Evolutionary conservation across 1,140 invertebrate species (phyloP), one percentile per base, ranked within the genome.

Genomic region (Drosophila ananassae): DNA sequence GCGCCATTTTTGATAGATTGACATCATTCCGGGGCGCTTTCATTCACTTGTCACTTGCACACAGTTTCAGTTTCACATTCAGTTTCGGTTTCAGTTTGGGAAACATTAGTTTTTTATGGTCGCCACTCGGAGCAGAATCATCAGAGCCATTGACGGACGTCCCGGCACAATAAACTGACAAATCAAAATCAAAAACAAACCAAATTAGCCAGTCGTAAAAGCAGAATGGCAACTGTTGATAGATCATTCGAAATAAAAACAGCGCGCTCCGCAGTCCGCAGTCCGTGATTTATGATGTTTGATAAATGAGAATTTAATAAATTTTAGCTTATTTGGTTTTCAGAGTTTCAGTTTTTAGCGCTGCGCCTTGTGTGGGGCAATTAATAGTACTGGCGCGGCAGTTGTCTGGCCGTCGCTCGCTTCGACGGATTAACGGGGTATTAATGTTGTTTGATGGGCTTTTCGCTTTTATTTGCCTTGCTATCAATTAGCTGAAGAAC

Each of bases 301-400:
- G 83, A 89, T 87, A 87, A 87, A 87, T 87, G 83, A 83, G 83
- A 79, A 87, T 87, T 87, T 87, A 87, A 87, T 87, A 89, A 87
- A 89, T 83, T 83, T 57, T 67, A 67, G 75, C 83, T 69, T 85
- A 79, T 80, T 84, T 79, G 50, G 68, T 48, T 58, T 66, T 71
- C 56, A 46, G 8, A 21, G 7, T 47, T 47, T 47, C 9, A 22
- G 37, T 62, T 57, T 78, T 80, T 67, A 47, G 59, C 57, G 52
- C 41, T 60, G 62, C 52, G 50, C 58, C 9, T 22, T 47, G 17
- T 47, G 44, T 22, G 44, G 17, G 52, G 55, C 75, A 87, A 87
- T 87, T 87, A 89, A 89, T 76, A 32, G 3, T 24, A 25, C 4
- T 17, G n/a, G n/a, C 10, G 1, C 30, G 30, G 30, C 30, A 17